Base-by-base conservation (phyloP, 2,113 vertebrate genomes). In the Elaphurus davidianus region DNA sequence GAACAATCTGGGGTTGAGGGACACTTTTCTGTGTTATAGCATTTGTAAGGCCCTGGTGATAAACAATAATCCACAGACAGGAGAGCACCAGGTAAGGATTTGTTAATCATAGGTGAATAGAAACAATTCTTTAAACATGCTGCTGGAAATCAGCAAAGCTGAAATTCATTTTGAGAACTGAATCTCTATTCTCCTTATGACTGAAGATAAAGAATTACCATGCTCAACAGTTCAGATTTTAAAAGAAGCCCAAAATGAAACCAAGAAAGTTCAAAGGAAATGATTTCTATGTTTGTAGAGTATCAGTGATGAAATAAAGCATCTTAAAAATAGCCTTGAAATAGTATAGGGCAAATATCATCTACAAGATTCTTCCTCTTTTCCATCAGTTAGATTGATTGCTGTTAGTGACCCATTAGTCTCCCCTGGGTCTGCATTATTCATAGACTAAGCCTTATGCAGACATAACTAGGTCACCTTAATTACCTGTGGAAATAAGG, bases 401-500 rank as follows among this genome's bases (percentile, higher is more conserved):
- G 96, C 97, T 97, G 43, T 76, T 96, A 96, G 91, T 98, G 97
- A 97, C 97, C 97, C 90, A 94, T 84, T 97, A 57, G 94, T 95
- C 86, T 98, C 97, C 91, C 89, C 71, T 43, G 97, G 91, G 97
- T 93, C 93, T 94, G 86, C 90, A 98, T 97, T 97, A 97, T 97
- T 97, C 98, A 98, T 90, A 98, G 91, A 94, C 79, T 97, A 98
- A 98, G 96, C 59, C 91, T 97, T 97, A 91, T 87, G 96, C 96
- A 98, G 98, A 94, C 96, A 97, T 96, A 98, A 98, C 95, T 98
- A 98, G 98, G 98, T 95, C 98, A 98, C 96, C 96, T 98, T 98
- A 98, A 98, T 98, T 98, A 98, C 96, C 96, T 98, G 94, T 96
- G 96, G 96, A 98, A 98, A 98, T 94, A 92, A 98, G 82, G 83